These are phyloP conservation scores for Drosophila percnosoma DNA, from an alignment of 2,888 invertebrate species.

Conservation along the genomic window DNA sequence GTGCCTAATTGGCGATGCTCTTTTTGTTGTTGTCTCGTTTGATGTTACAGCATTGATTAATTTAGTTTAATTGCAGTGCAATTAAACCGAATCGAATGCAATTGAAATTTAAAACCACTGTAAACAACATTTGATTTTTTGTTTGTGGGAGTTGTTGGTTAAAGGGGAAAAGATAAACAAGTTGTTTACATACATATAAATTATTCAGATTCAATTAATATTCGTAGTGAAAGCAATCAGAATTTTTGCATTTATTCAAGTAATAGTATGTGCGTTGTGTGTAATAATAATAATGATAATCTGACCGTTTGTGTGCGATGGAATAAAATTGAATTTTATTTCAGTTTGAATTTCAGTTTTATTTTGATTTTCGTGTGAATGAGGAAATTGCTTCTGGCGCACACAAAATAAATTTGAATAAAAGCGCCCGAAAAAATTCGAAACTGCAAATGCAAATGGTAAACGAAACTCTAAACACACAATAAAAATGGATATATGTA, in stretches of 20 bases:
- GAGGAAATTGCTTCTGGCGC: conserved; percentile 38
- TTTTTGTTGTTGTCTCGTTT: background rate
- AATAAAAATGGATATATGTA: conserved; percentile 20
- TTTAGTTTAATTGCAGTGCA: conserved; percentile 57
- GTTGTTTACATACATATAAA: conserved; percentile 2
- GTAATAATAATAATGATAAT: conserved; percentile 18
- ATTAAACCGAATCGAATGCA: conserved; percentile 58
- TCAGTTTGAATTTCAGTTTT: conserved; percentile 19
- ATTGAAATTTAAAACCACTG: conserved; percentile 46
- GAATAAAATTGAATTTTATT: conserved; percentile 60
- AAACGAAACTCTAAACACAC: conserved; percentile 25
- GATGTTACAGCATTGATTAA: conserved; percentile 34
- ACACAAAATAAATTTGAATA: conserved; percentile 52
- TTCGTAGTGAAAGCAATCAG: conserved; percentile 42
- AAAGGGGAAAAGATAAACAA: background rate
- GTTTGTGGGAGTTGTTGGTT: background rate
- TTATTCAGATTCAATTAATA: conserved; percentile 65
- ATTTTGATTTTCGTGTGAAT: conserved; percentile 54
- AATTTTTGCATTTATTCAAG: conserved; percentile 15
- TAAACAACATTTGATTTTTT: conserved; percentile 19
- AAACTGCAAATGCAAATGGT: conserved; percentile 36
- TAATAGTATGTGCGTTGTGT: background rate
- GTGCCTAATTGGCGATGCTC: conserved; percentile 11
- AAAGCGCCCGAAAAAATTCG: conserved; percentile 49
- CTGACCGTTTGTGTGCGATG: conserved; percentile 31